Base-by-base conservation (phyloP, 2,888 invertebrate species). In the Apamea sordens region DNA sequence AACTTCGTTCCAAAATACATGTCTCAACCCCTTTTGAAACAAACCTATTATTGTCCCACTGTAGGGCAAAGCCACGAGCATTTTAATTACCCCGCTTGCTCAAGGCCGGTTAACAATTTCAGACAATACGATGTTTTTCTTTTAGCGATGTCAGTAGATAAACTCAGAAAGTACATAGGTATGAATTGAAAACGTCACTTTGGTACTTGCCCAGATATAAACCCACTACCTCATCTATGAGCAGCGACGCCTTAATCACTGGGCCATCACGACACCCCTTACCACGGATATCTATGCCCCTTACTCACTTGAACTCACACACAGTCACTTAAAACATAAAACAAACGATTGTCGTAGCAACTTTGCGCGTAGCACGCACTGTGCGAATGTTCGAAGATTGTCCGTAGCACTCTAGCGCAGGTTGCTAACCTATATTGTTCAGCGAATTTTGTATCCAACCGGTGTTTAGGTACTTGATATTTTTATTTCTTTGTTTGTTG, bases 371-470 rank as follows among this genome's bases (percentile, higher is more conserved):
- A 50, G 71, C 84, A 84, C 86, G 86, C 77, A 13, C 61, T 1
- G 41, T 56, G 68, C 61, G 84, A 69, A 75, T 82, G 84, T 10
- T 53, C 56, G 21, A n/a, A 53, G 85, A 80, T 73, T 65, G 47
- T 15, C 44, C 24, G 65, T 10, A 83, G 15, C 8, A 15, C 36
- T n/a, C 18, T 4, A 15, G 28, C 28, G 2, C 44, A 28, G 11
- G 82, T 85, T 85, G 56, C 73, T 71, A 73, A 21, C 82, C 63
- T 85, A 83, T 85, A 83, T 8, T 41, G 4, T 79, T 56, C 28
- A 11, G 41, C 21, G 13, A 24, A 61, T 61, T 63, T 61, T 56
- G 24, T 61, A 53, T n/a, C 36, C 71, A 82, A 68, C 53, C 59
- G 41, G n/a, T 24, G 10, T 59, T 71, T 67, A 18, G 11, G 11